A percentile compares a stretch with the other conserved stretches of the same genome.
Evolutionary conservation across 2,797 vertebrate species (phyloP).

Genomic region (Acropternis orthonyx): DNA sequence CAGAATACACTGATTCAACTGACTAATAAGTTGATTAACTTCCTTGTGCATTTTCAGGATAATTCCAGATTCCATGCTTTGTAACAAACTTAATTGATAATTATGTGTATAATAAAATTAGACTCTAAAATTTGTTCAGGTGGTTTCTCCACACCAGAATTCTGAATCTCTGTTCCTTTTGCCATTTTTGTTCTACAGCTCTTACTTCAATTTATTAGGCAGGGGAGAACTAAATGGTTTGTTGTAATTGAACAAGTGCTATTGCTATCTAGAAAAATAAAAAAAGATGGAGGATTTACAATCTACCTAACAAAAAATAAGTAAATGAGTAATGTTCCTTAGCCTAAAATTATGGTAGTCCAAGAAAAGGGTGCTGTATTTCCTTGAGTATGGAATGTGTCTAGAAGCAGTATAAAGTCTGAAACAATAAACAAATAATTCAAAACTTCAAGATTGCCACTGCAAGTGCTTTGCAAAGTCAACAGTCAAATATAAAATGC

Average conservation of each 20-base stretch:
- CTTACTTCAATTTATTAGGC: constrained; percentile 12
- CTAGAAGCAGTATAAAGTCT: not conserved
- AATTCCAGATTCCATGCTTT: not conserved
- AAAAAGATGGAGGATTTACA: not conserved
- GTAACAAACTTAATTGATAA: constrained; percentile 16
- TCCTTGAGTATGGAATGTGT: not conserved
- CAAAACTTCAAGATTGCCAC: not conserved
- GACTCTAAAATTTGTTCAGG: constrained; percentile 19
- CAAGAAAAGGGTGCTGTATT: not conserved
- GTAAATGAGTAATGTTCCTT: not conserved
- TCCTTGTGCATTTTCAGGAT: not conserved
- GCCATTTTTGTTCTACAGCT: not conserved
- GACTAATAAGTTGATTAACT: not conserved
- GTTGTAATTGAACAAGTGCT: not conserved
- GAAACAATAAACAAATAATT: not conserved
- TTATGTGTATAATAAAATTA: constrained; percentile 39
- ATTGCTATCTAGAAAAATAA: not conserved
- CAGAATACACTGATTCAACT: not conserved
- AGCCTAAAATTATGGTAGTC: not conserved
- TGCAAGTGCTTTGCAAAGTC: not conserved
- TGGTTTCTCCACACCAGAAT: not conserved
- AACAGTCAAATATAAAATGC: not conserved
- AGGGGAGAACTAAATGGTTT: not conserved
- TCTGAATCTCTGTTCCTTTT: not conserved
- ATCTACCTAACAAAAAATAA: not conserved